Conservation (phyloP, 2,888 invertebrate species). For the Ernsta delagoae region DNA sequence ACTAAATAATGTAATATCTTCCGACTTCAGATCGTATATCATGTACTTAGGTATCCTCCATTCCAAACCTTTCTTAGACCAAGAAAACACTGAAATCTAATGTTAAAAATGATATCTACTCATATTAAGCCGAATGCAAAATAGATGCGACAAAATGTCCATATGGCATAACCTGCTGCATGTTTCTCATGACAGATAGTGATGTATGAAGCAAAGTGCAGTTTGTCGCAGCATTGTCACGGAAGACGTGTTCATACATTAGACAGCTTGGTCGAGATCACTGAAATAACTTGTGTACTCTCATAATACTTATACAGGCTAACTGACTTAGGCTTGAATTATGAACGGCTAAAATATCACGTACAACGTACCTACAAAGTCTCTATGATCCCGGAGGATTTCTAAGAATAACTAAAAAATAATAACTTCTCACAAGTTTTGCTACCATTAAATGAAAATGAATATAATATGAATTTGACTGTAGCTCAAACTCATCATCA, state of each 20-base stretch:
- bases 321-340: not conserved
- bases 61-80: no score
- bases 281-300: not conserved
- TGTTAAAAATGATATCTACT: no score
- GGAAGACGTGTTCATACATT: not conserved
- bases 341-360: not conserved
- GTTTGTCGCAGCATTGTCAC: not conserved
- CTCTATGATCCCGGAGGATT: no score
- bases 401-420: not conserved
- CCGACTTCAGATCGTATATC: no score
- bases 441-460: not conserved
- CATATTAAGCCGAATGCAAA: no score
- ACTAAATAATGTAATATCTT: no score
- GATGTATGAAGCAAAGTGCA: not conserved
- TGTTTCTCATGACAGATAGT: not conserved
- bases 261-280: not conserved
- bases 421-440: not conserved
- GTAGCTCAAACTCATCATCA: slow-evolving; percentile 1
- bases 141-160: no score
- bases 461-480: no score
- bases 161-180: not conserved
- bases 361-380: no score
- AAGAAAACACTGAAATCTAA: no score
- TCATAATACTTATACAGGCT: not conserved
- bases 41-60: no score